A percentile compares a stretch with the other conserved stretches of the same genome.
phyloP scores from a whole-genome alignment of 1,140 invertebrate species.

The Temnothorax nylanderi region DNA sequence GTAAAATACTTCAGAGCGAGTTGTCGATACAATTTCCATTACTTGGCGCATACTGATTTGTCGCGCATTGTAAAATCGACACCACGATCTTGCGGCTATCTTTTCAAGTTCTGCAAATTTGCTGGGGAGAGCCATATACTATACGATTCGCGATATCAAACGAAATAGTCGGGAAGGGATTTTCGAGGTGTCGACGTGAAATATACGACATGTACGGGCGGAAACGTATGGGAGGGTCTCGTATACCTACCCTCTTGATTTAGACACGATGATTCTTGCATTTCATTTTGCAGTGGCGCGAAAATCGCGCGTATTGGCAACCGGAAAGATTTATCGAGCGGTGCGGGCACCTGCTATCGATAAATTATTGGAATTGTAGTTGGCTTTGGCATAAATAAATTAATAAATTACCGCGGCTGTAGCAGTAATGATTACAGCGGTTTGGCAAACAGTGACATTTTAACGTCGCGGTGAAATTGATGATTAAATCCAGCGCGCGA shows the following conservation, averaged over 20 bases:
- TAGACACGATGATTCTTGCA: constrained; percentile 58
- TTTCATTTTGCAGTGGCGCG: constrained; percentile 53
- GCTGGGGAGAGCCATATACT: constrained; percentile 17
- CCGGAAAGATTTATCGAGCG: constrained; percentile 40
- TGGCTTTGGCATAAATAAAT: constrained; percentile 49
- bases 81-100: constrained; percentile 51
- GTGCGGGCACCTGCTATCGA: constrained; percentile 27
- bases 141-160: constrained; percentile 52
- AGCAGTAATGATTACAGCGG: constrained; percentile 34
- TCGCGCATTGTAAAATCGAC: constrained; percentile 31
- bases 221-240: constrained; percentile 40
- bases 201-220: constrained; percentile 46
- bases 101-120: constrained; percentile 43
- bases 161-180: constrained; percentile 48
- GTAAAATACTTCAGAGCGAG: neutral
- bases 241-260: constrained; percentile 47
- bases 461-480: constrained; percentile 19
- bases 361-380: constrained; percentile 49
- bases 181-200: constrained; percentile 51
- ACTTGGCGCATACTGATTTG: constrained; percentile 26
- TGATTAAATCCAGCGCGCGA: constrained; percentile 26
- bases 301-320: constrained; percentile 53
- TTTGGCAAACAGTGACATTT: constrained; percentile 44
- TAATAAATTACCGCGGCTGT: constrained; percentile 39
- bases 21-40: constrained; percentile 32